Evolutionary conservation across 2,113 vertebrate genomes (phyloP).

Genomic region (Lates calcarifer): DNA sequence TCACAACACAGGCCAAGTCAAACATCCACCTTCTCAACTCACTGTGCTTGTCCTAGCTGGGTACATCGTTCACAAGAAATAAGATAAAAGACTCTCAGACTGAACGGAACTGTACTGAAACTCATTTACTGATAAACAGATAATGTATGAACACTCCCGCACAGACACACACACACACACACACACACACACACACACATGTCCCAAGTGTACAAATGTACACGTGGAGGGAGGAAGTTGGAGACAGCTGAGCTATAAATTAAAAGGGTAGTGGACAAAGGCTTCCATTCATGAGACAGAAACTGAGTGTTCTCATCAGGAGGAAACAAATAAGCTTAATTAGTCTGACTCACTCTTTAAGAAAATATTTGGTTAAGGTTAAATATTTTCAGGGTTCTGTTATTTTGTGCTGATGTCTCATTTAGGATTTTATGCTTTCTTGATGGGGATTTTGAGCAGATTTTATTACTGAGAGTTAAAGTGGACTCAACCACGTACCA

Average conservation of each 20-base stretch:
- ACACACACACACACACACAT: constrained; percentile 9
- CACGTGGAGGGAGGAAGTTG: constrained; percentile 18
- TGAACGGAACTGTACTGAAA: neutral
- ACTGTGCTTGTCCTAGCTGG: neutral
- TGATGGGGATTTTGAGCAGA: too few relatives aligned
- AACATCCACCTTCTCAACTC: constrained; percentile 54
- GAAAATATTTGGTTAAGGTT: constrained; percentile 46
- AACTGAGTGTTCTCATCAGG: constrained; percentile 41
- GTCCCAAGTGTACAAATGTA: constrained; percentile 12
- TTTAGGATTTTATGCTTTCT: neutral
- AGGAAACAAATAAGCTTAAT: constrained; percentile 26
- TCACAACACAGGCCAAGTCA: constrained; percentile 51
- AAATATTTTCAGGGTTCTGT: constrained; percentile 28
- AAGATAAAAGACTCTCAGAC: constrained; percentile 18
- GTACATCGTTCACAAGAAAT: constrained; percentile 15
- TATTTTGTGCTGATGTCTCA: neutral
- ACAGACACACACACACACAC: neutral
- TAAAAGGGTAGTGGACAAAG: constrained; percentile 65
- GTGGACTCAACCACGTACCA: neutral
- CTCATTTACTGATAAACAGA: constrained; percentile 22
- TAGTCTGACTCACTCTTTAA: constrained; percentile 1
- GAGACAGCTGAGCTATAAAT: constrained; percentile 36
- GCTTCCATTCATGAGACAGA: constrained; percentile 69
- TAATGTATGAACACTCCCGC: constrained; percentile 1
- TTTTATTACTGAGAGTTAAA: neutral